A percentile compares a stretch with the other conserved stretches of the same genome.
Evolutionary conservation across 2,797 vertebrate genomes (phyloP).

Genomic region (Lutjanus argentimaculatus): DNA sequence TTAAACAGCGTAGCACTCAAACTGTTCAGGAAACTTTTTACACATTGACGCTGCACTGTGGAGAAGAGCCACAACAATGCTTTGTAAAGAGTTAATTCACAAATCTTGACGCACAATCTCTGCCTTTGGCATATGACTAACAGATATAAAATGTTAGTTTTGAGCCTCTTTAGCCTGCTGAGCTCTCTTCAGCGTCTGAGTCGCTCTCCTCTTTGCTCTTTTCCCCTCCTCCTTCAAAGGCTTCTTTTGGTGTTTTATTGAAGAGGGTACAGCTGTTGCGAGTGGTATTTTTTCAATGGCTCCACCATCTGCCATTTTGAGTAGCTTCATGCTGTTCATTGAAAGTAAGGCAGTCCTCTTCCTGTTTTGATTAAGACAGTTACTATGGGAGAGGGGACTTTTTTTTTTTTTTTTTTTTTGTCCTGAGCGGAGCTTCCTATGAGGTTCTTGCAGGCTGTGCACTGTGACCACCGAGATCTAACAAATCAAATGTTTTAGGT

Average conservation of each 20-base stretch:
- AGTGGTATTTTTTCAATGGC: slow-evolving; percentile 60
- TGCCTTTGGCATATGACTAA: slow-evolving; percentile 16
- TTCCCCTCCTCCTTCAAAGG: slow-evolving; percentile 61
- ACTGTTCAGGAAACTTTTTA: background rate
- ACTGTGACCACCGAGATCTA: slow-evolving; percentile 13
- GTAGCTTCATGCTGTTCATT: slow-evolving; percentile 49
- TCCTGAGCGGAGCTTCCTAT: slow-evolving; percentile 22
- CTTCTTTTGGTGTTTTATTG: slow-evolving; percentile 71
- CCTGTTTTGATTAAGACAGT: slow-evolving; percentile 59
- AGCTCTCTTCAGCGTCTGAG: slow-evolving; percentile 34
- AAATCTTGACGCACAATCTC: background rate
- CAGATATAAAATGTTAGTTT: slow-evolving; percentile 40
- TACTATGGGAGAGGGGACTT: slow-evolving; percentile 11
- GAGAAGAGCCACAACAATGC: background rate
- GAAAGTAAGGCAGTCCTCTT: slow-evolving; percentile 52
- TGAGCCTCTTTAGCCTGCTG: slow-evolving; percentile 25
- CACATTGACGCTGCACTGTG: background rate
- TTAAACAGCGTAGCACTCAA: background rate
- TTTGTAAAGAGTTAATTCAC: slow-evolving; percentile 7
- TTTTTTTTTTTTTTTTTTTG: slow-evolving; percentile 19
- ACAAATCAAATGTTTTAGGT: slow-evolving; percentile 11
- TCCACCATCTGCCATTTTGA: slow-evolving; percentile 71
- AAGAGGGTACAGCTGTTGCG: slow-evolving; percentile 73
- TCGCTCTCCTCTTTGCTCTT: slow-evolving; percentile 45
- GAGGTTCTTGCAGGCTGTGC: slow-evolving; percentile 24